Base-by-base conservation (phyloP, 2,113 vertebrate species). In the Nothobranchius furzeri region DNA sequence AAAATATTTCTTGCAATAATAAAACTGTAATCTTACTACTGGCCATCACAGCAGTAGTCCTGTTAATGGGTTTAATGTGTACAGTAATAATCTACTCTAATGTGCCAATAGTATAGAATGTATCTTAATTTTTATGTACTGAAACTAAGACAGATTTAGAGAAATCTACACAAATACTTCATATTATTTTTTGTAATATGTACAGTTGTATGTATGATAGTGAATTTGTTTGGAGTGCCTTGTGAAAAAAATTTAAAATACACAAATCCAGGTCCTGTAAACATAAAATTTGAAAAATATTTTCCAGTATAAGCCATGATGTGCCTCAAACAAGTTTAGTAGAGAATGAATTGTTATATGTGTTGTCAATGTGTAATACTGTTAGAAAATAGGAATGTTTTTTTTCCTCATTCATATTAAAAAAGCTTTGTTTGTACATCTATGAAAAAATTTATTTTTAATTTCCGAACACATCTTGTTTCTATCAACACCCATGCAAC, bases 191-290 rank as follows among this genome's bases (percentile, higher is more conserved):
- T 11, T 11, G 57, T 65, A 49, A 37, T 69, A 70, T 50, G 43
- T 35, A 15, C 7, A 20, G 20, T 20, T 20, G 20, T 20, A 20
- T 68, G 40, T 64, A 68, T 20, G 36, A 65, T 64, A 68, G 60
- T 5, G 35, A n/a, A 62, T 57, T 9, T 42, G n/a, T 14, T 51
- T 49, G 35, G 55, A 12, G 24, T 70, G 59, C 11, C 68, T 30
- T 64, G 30, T 25, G 43, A 45, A 62, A 37, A 43, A 35, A 6
- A 37, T 10, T 59, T 20, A 14, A 59, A 9, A 54, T 40, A 52
- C 51, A 30, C 56, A 45, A 70, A 46, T 58, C 1, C 15, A 72
- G 48, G 54, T 24, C 43, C 25, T 81, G 74, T 72, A 82, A 78
- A 78, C 79, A 46, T 15, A 54, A 14, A 58, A 49, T 42, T 70